A percentile compares a stretch with the other conserved stretches of the same genome.
Conservation (phyloP, 2,113 vertebrate genomes). For the Podilymbus podiceps region DNA sequence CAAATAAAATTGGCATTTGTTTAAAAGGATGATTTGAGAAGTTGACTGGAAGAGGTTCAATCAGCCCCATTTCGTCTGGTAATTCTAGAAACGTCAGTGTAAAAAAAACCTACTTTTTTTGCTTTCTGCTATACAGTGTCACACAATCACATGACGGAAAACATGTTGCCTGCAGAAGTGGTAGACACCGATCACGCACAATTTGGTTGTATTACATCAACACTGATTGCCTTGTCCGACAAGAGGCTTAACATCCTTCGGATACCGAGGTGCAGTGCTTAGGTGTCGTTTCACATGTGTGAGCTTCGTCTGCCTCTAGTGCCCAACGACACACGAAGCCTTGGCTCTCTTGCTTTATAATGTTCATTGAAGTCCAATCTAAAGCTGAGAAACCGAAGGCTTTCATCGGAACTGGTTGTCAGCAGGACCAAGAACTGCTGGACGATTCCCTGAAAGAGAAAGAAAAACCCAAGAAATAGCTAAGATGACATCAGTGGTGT, state of each 20-base stretch:
- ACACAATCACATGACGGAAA: not conserved
- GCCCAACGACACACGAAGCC: conserved; percentile 87
- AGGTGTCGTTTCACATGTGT: conserved; percentile 74
- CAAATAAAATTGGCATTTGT: conserved; percentile 21
- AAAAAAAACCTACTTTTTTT: conserved; percentile 3
- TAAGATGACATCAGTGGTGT: not conserved
- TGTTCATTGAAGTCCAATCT: conserved; percentile 96
- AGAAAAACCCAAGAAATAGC: not conserved
- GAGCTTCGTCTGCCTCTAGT: conserved; percentile 83
- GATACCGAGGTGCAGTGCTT: not conserved
- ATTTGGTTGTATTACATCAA: not conserved
- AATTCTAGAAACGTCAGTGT: conserved; percentile 11
- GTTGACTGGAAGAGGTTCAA: conserved; percentile 28
- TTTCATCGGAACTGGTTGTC: conserved; percentile 89
- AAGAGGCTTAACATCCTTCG: not conserved
- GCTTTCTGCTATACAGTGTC: not conserved
- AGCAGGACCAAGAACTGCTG: conserved; percentile 94
- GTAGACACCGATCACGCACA: not conserved
- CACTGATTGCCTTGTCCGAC: not conserved
- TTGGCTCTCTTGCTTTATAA: conserved; percentile 89
- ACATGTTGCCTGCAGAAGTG: not conserved
- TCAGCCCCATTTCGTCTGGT: not conserved
- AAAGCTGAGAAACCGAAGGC: conserved; percentile 94
- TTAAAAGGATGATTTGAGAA: conserved; percentile 43
- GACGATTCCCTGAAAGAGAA: conserved; percentile 83